These are phyloP conservation scores for Pogonophryne albipinna DNA, from an alignment of 2,797 vertebrate genomes.

Conservation along the genomic window DNA sequence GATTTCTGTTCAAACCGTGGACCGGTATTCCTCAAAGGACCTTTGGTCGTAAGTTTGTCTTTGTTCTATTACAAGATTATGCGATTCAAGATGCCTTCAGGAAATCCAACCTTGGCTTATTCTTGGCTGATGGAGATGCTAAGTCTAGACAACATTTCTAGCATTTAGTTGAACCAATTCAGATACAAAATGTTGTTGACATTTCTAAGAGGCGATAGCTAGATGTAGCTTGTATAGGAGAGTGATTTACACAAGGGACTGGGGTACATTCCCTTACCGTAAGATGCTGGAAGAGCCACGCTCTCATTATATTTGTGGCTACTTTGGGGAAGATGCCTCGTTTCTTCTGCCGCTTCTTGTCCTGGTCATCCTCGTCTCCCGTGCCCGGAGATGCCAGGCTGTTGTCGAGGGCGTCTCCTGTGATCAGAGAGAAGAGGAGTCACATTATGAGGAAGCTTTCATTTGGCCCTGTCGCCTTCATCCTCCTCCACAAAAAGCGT, in stretches of 20 bases:
- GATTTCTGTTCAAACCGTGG: constrained; percentile 37
- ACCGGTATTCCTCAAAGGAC: constrained; percentile 22
- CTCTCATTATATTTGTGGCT: constrained; percentile 85
- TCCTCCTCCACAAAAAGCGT: background rate
- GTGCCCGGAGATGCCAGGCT: constrained; percentile 95
- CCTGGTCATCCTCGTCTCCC: constrained; percentile 96
- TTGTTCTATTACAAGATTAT: background rate
- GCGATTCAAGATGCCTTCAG: constrained; percentile 24
- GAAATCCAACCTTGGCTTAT: constrained; percentile 17
- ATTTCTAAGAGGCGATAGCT: constrained; percentile 10
- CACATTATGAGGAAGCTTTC: constrained; percentile 32
- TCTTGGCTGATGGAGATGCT: constrained; percentile 24
- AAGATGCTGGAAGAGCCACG: constrained; percentile 95
- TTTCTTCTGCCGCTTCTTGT: constrained; percentile 98
- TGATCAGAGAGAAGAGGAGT: constrained; percentile 72
- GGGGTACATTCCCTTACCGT: constrained; percentile 86
- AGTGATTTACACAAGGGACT: background rate
- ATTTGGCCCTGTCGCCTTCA: constrained; percentile 4
- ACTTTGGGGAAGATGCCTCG: constrained; percentile 95
- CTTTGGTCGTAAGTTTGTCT: constrained; percentile 13
- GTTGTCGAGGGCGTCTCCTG: constrained; percentile 95
- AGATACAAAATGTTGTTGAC: background rate
- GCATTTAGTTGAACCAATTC: background rate
- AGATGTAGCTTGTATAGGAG: background rate
- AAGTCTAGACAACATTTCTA: constrained; percentile 1